Evolutionary conservation across 1,140 invertebrate genomes (phyloP), one percentile per base, ranked within the genome.

Genomic region (Drosophila gunungcola): DNA sequence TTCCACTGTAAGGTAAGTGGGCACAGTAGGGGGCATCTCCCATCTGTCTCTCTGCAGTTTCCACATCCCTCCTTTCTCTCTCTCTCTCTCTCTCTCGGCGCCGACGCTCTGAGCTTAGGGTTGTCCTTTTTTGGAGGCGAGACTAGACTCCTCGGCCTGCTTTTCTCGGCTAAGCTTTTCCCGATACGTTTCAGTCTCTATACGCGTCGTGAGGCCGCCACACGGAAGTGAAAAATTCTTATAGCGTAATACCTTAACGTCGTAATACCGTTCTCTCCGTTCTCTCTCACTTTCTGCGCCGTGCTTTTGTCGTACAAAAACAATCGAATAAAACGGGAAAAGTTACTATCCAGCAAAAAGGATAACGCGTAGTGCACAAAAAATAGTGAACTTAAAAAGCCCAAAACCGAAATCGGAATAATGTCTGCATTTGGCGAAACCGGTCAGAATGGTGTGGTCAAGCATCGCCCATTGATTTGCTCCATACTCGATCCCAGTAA

Each of bases 401-500:
- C 51, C 51, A 55, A 51, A 45, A 68, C 63, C 65, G 34, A 53
- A 65, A 41, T 38, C 25, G 42, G 52, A 41, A 78, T 61, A 77
- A 88, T 88, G 83, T 79, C 84, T 45, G 54, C 83, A 51, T 73
- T 77, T 62, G 84, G 83, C 45, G 84, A 89, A 68, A 67, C 65
- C 65, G 88, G 78, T 73, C 90, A 91, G 72, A 92, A 92, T 63
- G 91, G 90, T 70, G 76, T 91, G 69, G 84, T 76, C 76, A 92
- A 91, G 68, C 80, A 83, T 69, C 90, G 84, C 34, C 90, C 91
- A 64, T 78, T 91, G 39, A 91, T 92, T 80, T 92, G 91, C 65
- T 91, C 91, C 64, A 76, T 92, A 77, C 86, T 92, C 75, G 90
- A 92, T 84, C 91, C 91, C 53, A 90, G 91, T 92, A 92, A 92